Percentiles rank a stretch among this genome's conserved stretches.
Conservation (phyloP, 2,113 vertebrate genomes). For the Oncorhynchus keta region DNA sequence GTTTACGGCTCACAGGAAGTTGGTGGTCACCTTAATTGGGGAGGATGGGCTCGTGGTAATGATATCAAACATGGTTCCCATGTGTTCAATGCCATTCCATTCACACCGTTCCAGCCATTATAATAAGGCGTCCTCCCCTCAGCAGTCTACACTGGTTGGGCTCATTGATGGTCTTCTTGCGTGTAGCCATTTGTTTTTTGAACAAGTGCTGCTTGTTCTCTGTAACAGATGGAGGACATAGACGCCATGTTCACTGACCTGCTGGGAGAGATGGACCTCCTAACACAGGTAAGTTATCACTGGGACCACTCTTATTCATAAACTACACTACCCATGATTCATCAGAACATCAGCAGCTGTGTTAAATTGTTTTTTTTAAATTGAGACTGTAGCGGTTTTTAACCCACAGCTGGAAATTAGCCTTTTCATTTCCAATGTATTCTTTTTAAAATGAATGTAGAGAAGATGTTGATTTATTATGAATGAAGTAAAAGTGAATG, state of each 20-base stretch:
- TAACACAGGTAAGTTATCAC: slow-evolving; percentile 72
- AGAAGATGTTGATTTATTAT: too few relatives aligned
- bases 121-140: background rate
- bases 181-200: background rate
- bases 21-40: too few relatives aligned
- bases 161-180: background rate
- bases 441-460: too few relatives aligned
- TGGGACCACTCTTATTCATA: background rate
- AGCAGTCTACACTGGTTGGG: background rate
- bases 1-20: too few relatives aligned
- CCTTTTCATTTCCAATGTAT: too few relatives aligned
- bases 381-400: background rate
- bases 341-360: background rate
- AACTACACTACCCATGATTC: slow-evolving; percentile 5
- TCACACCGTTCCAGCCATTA: too few relatives aligned
- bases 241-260: slow-evolving; percentile 83
- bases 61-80: too few relatives aligned
- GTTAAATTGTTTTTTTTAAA: background rate
- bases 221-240: slow-evolving; percentile 59
- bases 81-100: too few relatives aligned
- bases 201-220: background rate
- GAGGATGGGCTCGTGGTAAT: too few relatives aligned
- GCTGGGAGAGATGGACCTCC: slow-evolving; percentile 82
- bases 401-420: too few relatives aligned
- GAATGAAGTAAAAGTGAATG: slow-evolving; percentile 4